Percentiles rank a stretch among this genome's conserved stretches.
Conservation (phyloP, 2,113 vertebrate species). For the Atractosteus spatula region DNA sequence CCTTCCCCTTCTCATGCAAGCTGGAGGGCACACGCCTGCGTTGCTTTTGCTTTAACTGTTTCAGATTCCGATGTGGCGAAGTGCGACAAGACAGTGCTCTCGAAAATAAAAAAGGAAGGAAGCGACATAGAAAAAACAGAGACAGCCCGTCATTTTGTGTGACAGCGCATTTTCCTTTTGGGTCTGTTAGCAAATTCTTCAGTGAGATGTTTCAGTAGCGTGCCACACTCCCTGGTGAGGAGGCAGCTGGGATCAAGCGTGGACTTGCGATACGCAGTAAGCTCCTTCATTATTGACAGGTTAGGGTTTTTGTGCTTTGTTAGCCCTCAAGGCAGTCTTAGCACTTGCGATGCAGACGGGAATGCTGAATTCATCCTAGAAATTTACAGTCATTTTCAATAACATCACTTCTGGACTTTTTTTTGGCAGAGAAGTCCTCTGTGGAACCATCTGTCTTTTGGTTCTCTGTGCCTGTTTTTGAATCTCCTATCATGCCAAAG, state of each 20-base stretch:
- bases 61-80: background rate
- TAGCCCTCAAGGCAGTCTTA: slow-evolving; percentile 73
- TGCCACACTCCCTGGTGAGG: slow-evolving; percentile 39
- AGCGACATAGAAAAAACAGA: slow-evolving; percentile 20
- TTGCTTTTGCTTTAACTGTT: background rate
- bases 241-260: slow-evolving; percentile 65
- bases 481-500: slow-evolving; percentile 89
- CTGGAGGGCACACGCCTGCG: background rate
- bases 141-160: slow-evolving; percentile 47
- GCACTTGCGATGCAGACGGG: slow-evolving; percentile 69
- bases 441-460: slow-evolving; percentile 98
- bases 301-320: slow-evolving; percentile 55
- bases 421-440: slow-evolving; percentile 88
- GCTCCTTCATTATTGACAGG: slow-evolving; percentile 62
- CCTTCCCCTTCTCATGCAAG: background rate
- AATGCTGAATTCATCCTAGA: slow-evolving; percentile 75
- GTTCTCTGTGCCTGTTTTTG: slow-evolving; percentile 85
- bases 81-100: no score
- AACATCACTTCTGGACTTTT: slow-evolving; percentile 82
- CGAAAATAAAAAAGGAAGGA: no score
- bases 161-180: slow-evolving; percentile 58
- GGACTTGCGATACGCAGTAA: slow-evolving; percentile 52
- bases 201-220: slow-evolving; percentile 37
- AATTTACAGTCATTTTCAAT: slow-evolving; percentile 85
- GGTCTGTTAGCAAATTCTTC: slow-evolving; percentile 34